These are phyloP conservation scores for Pyralis farinalis DNA, from an alignment of 2,888 invertebrate genomes.

Conservation along the genomic window DNA sequence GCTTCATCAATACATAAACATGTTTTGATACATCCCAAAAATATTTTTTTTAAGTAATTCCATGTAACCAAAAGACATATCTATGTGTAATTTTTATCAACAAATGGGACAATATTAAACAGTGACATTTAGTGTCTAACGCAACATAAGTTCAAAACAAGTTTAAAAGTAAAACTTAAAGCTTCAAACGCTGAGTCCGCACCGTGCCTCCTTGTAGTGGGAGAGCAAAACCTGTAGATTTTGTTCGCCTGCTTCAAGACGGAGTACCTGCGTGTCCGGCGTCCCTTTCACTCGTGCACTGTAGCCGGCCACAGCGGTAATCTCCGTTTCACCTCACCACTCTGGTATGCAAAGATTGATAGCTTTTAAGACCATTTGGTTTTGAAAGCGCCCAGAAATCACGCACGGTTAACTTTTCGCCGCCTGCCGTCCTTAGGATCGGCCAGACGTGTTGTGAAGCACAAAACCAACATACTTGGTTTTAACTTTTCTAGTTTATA, in stretches of 20 bases:
- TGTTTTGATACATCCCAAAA: too few species aligned
- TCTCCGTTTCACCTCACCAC: constrained; percentile 69
- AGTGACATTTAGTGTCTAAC: constrained; percentile 4
- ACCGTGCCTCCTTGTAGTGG: constrained; percentile 75
- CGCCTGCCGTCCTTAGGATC: constrained; percentile 74
- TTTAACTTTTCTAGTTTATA: constrained; percentile 47
- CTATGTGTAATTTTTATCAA: too few species aligned
- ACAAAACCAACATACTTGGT: constrained; percentile 42
- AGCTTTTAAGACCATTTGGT: constrained; percentile 80
- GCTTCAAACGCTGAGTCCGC: constrained; percentile 71
- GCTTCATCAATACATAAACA: too few species aligned
- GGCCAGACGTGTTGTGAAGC: constrained; percentile 55
- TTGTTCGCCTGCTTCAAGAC: constrained; percentile 70
- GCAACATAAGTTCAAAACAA: too few species aligned
- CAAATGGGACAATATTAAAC: too few species aligned
- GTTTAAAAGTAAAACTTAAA: constrained; percentile 74
- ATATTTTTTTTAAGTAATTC: too few species aligned
- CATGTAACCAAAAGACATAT: too few species aligned
- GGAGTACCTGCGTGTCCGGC: constrained; percentile 62
- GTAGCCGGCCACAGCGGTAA: constrained; percentile 37
- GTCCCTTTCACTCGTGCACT: constrained; percentile 66
- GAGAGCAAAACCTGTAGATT: constrained; percentile 80
- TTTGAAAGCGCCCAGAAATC: constrained; percentile 78
- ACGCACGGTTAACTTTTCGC: constrained; percentile 79
- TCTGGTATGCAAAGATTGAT: constrained; percentile 82